A percentile compares a stretch with the other conserved stretches of the same genome.
phyloP scores from a whole-genome alignment of 2,888 invertebrate species.

The Drosophila infuscata region DNA sequence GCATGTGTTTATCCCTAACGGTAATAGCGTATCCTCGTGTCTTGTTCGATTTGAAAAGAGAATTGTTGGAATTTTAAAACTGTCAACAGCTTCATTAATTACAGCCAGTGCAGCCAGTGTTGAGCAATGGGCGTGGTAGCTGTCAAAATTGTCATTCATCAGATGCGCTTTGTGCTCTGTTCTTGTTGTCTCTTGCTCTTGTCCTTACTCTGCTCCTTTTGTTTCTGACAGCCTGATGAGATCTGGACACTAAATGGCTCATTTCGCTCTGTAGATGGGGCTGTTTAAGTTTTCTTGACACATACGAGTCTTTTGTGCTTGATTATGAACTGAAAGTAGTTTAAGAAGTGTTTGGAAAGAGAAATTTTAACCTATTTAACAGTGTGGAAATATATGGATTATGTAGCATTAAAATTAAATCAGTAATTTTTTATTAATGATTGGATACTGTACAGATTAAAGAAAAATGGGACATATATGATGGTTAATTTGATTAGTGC shows the following conservation, averaged over 20 bases:
- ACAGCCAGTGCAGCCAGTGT: slow-evolving; percentile 46
- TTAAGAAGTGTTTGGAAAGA: neutral
- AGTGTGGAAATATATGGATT: neutral
- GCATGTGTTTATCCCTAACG: slow-evolving; percentile 25
- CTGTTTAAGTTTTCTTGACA: slow-evolving; percentile 12
- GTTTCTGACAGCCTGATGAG: slow-evolving; percentile 53
- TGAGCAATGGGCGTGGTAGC: slow-evolving; percentile 55
- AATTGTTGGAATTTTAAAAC: slow-evolving; percentile 61
- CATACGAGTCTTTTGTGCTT: slow-evolving; percentile 1
- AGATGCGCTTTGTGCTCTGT: slow-evolving; percentile 41
- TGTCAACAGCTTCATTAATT: slow-evolving; percentile 76
- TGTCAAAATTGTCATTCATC: slow-evolving; percentile 79
- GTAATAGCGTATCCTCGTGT: slow-evolving; percentile 3
- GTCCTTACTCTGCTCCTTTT: slow-evolving; percentile 35
- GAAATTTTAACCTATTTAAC: neutral
- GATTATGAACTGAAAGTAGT: neutral
- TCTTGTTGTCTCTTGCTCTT: slow-evolving; percentile 13
- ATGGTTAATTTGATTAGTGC: neutral
- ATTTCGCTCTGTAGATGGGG: neutral
- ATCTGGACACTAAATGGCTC: slow-evolving; percentile 34
- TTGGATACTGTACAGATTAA: neutral
- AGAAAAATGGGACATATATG: neutral
- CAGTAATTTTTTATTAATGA: neutral
- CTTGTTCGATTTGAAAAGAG: slow-evolving; percentile 38
- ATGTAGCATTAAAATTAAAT: neutral